Evolutionary conservation across 2,113 vertebrate genomes (phyloP).

Genomic region (Indri indri): DNA sequence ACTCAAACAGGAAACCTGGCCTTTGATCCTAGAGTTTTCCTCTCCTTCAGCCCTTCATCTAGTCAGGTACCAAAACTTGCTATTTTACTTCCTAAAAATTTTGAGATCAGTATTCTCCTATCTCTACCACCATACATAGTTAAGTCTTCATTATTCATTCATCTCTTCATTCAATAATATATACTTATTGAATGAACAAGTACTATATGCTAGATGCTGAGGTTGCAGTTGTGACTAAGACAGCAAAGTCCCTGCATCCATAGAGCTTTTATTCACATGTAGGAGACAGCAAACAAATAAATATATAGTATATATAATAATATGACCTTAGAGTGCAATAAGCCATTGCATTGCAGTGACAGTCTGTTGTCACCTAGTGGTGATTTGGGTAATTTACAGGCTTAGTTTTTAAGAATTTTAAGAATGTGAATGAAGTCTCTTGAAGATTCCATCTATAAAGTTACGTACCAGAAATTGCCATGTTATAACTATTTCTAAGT

Average conservation of each 20-base stretch:
- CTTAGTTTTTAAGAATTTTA: conserved; percentile 7
- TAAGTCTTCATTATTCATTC: background rate
- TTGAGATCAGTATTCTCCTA: background rate
- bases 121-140: background rate
- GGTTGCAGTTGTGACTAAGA: background rate
- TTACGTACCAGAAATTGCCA: conserved; percentile 7
- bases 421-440: background rate
- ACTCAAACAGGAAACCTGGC: background rate
- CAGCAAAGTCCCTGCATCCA: background rate
- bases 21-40: background rate
- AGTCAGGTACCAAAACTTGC: background rate
- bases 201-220: background rate
- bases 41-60: background rate
- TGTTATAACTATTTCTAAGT: background rate
- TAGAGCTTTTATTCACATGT: background rate
- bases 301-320: background rate
- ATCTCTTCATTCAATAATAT: background rate
- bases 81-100: background rate
- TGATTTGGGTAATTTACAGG: background rate
- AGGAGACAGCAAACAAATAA: background rate
- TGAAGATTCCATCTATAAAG: background rate
- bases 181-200: background rate
- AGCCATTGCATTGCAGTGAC: background rate
- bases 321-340: background rate
- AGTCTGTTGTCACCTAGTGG: background rate